phyloP scores from a whole-genome alignment of 1,140 invertebrate genomes.

The Trissolcus basalis region DNA sequence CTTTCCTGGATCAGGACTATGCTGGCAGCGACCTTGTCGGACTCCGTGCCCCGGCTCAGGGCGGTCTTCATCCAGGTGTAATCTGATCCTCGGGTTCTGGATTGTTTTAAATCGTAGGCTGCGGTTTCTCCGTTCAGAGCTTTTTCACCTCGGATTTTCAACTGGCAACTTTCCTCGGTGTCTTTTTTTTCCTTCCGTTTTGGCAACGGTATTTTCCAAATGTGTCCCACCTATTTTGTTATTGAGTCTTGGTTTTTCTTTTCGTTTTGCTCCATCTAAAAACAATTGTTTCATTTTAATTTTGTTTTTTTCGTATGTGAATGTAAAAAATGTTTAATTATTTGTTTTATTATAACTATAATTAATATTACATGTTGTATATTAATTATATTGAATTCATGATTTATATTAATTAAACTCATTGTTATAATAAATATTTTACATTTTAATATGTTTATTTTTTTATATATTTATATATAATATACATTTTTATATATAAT shows the following conservation, averaged over 20 bases:
- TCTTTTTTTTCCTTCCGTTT: conserved; percentile 50
- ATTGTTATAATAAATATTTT: too few relatives aligned
- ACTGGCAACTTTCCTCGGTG: conserved; percentile 69
- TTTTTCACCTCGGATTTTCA: conserved; percentile 79
- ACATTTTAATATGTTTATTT: too few relatives aligned
- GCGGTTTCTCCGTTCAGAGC: conserved; percentile 79
- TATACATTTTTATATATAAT: too few relatives aligned
- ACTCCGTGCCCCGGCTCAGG: conserved; percentile 85
- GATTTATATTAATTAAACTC: too few relatives aligned
- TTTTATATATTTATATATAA: too few relatives aligned
- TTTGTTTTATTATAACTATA: too few relatives aligned
- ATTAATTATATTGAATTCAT: too few relatives aligned
- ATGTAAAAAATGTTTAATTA: too few relatives aligned
- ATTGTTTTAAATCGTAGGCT: conserved; percentile 77
- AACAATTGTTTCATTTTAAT: too few relatives aligned
- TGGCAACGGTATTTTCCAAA: conserved; percentile 17
- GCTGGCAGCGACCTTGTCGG: conserved; percentile 91
- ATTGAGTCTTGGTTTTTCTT: too few relatives aligned
- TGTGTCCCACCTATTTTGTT: conserved; percentile 21
- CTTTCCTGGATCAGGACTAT: conserved; percentile 90
- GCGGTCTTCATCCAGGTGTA: conserved; percentile 87
- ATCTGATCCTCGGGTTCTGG: conserved; percentile 67
- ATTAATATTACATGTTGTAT: too few relatives aligned
- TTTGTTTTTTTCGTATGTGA: too few relatives aligned
- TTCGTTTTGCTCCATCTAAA: conserved; percentile 6